Evolutionary conservation across 2,113 vertebrate species (phyloP), one percentile per base, ranked within the genome.

Genomic region (Anhinga anhinga): DNA sequence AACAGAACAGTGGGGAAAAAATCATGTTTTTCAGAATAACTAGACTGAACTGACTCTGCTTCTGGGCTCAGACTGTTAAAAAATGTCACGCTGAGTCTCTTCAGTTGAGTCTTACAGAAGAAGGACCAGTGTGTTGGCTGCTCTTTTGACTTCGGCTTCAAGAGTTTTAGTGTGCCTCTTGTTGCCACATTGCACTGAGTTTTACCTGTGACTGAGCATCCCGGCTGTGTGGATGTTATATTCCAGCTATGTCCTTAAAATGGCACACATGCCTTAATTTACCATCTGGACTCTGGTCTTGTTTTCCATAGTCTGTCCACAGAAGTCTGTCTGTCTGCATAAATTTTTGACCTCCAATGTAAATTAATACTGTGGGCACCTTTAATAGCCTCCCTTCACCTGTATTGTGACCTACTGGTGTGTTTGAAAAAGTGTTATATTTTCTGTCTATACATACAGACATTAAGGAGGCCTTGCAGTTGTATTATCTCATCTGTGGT

Each of bases 401-500:
- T 72, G 9, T 56, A 42, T 56, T 55, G 27, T 77, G 55, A 90
- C n/a, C 16, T 58, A 66, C 47, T 9, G 36, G 14, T 15, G 27
- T 53, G 56, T 72, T 45, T 83, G 47, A 83, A 86, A 63, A 94
- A 77, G 25, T 20, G 12, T 40, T 93, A 9, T 18, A 78, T 78
- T 95, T 90, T 92, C 61, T 82, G 38, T 72, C 61, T 83, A 47
- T 25, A 30, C 16, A 47, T 25, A 30, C 16, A 88, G 38, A 88
- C 0, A 0, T 71, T 91, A 78, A 86, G 50, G 32, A 92, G 18
- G 13, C 36, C 40, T 82, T 79, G 40, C 40, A 72, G 82, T 94
- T 65, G 44, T n/a, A 87, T 92, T 77, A 70, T 88, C 59, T 93
- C 82, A 91, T 71, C 72, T 92, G 80, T 61, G 82, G 50, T 93